phyloP scores from a whole-genome alignment of 2,113 vertebrate species.

The Lates calcarifer region DNA sequence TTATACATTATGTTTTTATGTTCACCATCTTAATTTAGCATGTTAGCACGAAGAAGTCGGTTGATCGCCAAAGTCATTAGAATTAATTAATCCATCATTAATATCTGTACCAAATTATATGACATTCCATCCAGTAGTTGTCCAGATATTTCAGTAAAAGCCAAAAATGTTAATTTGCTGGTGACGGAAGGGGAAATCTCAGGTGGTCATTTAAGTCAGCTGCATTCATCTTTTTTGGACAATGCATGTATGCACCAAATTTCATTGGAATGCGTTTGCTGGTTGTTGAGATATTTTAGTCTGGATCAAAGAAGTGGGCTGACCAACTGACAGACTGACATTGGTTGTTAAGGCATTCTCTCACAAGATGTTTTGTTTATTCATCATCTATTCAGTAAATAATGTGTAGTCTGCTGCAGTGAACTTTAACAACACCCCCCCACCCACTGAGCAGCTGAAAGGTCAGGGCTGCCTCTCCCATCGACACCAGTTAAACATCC shows the following conservation, averaged over 20 bases:
- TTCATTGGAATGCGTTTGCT: background rate
- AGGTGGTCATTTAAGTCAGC: too few relatives aligned
- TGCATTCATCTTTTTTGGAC: background rate
- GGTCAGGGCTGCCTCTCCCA: conserved; percentile 43
- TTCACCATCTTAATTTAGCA: too few relatives aligned
- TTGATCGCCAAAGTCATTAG: background rate
- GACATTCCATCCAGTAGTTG: too few relatives aligned
- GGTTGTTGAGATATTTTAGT: background rate
- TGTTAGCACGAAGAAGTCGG: too few relatives aligned
- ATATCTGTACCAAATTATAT: too few relatives aligned
- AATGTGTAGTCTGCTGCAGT: background rate
- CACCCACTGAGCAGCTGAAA: conserved; percentile 39
- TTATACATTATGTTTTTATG: too few relatives aligned
- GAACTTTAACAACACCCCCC: conserved; percentile 30
- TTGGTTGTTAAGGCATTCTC: background rate
- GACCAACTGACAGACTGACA: too few relatives aligned
- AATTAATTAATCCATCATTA: too few relatives aligned
- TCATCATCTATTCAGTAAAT: background rate
- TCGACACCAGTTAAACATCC: conserved; percentile 1
- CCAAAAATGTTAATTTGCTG: too few relatives aligned
- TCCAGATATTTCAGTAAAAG: too few relatives aligned
- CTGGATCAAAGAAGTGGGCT: too few relatives aligned
- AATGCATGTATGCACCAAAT: background rate
- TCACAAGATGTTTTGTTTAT: background rate
- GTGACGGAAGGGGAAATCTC: too few relatives aligned